Base-by-base conservation (phyloP, 2,888 invertebrate species). In the Osmoderma eremita region DNA sequence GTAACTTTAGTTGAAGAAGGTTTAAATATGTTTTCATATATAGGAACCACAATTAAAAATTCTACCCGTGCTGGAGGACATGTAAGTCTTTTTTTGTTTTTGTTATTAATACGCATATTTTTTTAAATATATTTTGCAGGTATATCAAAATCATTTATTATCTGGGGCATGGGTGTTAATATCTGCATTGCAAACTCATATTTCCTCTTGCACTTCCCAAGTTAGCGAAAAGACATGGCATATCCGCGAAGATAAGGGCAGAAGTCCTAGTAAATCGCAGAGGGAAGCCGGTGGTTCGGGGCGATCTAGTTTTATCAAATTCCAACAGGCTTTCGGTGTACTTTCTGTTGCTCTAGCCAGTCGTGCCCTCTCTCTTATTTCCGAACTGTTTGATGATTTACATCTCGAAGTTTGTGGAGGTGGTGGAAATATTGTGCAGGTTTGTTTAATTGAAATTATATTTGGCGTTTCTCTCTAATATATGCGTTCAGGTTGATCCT, bases 11-110 rank as follows among this genome's bases (percentile, higher is more conserved):
- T 97, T 0, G 95, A 96, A 79, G 94, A 94, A 80, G 91, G 94
- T 24, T 85, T 97, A 69, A 93, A 94, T 79, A 88, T 96, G 74
- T 95, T 93, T 82, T 91, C 90, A 73, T 88, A 88, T 72, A 90
- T 95, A 67, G 92, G 93, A 1, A 88, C 88, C 71, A 90, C 91
- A 39, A 92, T 96, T 74, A 92, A 91, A 78, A 88, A 87, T 63
- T 95, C 95, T 3, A 94, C 95, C 0, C 87, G 95, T 74, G 93
- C 94, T 54, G 94, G 94, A 56, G 94, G 94, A 70, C 92, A 91
- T 81, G 93, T 93, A 84, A 88, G 89, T 85, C 70, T 38, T n/a
- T 54, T 6, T 63, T 6, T 50, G 3, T 42, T 36, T 41, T 42
- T 58, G 13, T 48, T n/a, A 1, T 4, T 2, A 62, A 36, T 61